Evolutionary conservation across 2,888 invertebrate genomes (phyloP).

Genomic region (Torymus texanus): DNA sequence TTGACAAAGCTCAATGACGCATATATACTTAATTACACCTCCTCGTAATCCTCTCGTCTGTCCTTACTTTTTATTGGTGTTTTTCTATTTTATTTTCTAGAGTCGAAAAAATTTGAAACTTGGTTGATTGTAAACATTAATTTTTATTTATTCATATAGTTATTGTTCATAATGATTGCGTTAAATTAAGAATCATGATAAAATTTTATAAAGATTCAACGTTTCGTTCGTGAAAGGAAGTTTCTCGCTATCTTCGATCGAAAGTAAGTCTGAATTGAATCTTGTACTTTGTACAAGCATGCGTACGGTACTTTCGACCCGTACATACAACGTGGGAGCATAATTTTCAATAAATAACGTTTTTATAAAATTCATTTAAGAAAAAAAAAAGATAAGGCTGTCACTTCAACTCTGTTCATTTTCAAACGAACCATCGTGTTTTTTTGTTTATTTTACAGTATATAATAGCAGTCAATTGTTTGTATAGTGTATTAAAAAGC

Average conservation of each 20-base stretch:
- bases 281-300: conserved; percentile 27
- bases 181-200: conserved; percentile 31
- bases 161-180: conserved; percentile 20
- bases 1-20: conserved; percentile 48
- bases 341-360: conserved; percentile 40
- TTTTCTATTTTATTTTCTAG: conserved; percentile 5
- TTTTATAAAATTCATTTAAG: conserved; percentile 43
- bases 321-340: neutral
- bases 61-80: neutral
- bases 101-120: neutral
- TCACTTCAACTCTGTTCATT: conserved; percentile 3
- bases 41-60: neutral
- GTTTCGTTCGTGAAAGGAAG: conserved; percentile 5
- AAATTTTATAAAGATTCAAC: conserved; percentile 39
- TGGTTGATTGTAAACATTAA: conserved; percentile 25
- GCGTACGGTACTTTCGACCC: neutral
- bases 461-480: conserved; percentile 15
- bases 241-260: conserved; percentile 3
- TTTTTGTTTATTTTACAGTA: conserved; percentile 29
- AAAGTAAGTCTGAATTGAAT: conserved; percentile 15
- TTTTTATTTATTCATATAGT: conserved; percentile 27
- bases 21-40: conserved; percentile 33
- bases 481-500: conserved; percentile 28
- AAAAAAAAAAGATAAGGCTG: conserved; percentile 19
- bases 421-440: conserved; percentile 19